Evolutionary conservation across 2,888 invertebrate species (phyloP).

Genomic region (Brachyptera putata): DNA sequence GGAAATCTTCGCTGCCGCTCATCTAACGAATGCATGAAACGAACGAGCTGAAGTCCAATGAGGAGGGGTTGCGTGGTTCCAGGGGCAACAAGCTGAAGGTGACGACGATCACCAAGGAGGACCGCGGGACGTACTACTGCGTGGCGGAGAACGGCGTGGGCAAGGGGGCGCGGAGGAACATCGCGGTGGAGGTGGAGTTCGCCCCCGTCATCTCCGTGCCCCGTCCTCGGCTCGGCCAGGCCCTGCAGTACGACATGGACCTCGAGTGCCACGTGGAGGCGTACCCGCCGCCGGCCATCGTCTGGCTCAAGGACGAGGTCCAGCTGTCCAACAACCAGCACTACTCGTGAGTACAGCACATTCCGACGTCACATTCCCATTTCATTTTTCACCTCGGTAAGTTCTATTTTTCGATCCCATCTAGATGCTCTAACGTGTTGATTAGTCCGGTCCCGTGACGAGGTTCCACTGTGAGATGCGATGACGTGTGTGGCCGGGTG

Average conservation of each 20-base stretch:
- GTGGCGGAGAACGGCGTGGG: slow-evolving; percentile 89
- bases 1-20: too few relatives aligned
- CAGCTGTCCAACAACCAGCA: slow-evolving; percentile 86
- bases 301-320: slow-evolving; percentile 79
- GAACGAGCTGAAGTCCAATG: too few relatives aligned
- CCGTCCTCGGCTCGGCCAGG: slow-evolving; percentile 77
- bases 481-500: too few relatives aligned
- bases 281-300: slow-evolving; percentile 88
- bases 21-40: too few relatives aligned
- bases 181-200: slow-evolving; percentile 87
- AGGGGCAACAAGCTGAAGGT: slow-evolving; percentile 80
- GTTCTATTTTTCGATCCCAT: too few relatives aligned
- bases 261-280: slow-evolving; percentile 92
- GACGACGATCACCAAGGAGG: slow-evolving; percentile 74
- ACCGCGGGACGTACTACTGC: slow-evolving; percentile 90
- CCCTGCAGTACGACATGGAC: slow-evolving; percentile 90
- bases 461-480: too few relatives aligned
- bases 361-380: too few relatives aligned
- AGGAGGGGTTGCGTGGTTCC: too few relatives aligned
- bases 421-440: too few relatives aligned
- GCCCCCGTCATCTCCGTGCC: slow-evolving; percentile 82
- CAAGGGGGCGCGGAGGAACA: slow-evolving; percentile 63
- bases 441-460: too few relatives aligned
- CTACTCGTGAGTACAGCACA: slow-evolving; percentile 56
- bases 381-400: too few relatives aligned